Percentiles rank a stretch among this genome's conserved stretches.
phyloP scores from a whole-genome alignment of 2,797 vertebrate genomes.

The Nasua narica region DNA sequence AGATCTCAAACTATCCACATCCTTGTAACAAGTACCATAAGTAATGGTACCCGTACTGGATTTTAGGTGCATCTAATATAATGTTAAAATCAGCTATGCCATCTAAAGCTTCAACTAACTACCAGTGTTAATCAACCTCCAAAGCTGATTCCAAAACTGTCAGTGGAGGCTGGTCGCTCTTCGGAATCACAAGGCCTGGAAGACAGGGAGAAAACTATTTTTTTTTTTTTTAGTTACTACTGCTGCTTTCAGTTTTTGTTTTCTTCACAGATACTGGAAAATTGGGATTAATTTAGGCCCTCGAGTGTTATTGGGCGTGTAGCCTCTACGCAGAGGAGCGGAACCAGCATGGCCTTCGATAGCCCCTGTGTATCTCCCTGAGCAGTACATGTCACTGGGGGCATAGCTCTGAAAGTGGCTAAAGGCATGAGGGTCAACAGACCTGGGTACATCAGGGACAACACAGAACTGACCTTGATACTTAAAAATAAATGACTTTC shows the following conservation, averaged over 20 bases:
- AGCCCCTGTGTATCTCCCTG: background rate
- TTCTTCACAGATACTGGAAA: constrained; percentile 15
- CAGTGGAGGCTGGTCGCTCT: background rate
- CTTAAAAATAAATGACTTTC: constrained; percentile 45
- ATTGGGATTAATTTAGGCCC: constrained; percentile 33
- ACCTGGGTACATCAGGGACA: background rate
- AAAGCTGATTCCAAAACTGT: background rate
- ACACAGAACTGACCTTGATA: background rate
- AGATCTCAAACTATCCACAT: background rate
- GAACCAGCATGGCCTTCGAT: background rate
- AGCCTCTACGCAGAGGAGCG: constrained; percentile 5
- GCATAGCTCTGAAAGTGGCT: background rate
- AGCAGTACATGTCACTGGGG: constrained; percentile 40
- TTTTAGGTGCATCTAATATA: background rate
- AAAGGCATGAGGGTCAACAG: background rate
- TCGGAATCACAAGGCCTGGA: background rate
- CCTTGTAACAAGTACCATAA: background rate
- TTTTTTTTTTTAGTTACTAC: background rate
- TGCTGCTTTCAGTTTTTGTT: background rate
- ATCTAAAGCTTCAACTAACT: background rate
- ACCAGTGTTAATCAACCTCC: background rate
- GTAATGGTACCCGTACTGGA: background rate
- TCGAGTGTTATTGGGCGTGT: background rate
- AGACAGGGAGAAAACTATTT: background rate
- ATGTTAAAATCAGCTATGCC: constrained; percentile 12